These are phyloP conservation scores for Trichosurus vulpecula DNA, from an alignment of 2,797 vertebrate genomes.

Conservation along the genomic window DNA sequence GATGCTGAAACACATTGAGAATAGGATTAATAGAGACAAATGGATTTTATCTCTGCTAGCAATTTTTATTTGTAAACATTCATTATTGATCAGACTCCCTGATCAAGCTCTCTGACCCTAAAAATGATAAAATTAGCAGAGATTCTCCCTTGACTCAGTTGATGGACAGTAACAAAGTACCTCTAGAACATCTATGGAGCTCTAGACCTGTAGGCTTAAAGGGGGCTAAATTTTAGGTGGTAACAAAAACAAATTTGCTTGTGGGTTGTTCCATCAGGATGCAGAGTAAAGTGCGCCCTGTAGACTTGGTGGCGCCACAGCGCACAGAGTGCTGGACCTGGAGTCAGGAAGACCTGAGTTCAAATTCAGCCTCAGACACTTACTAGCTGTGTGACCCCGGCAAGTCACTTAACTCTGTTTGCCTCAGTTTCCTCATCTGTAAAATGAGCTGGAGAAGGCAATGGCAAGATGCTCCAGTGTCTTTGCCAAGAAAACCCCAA, in stretches of 20 bases:
- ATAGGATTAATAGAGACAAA: not conserved
- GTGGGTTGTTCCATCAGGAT: not conserved
- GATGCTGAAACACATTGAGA: not conserved
- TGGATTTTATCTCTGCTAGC: not conserved
- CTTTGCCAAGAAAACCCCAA: too few species aligned
- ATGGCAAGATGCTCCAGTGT: too few species aligned
- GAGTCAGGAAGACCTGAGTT: not conserved
- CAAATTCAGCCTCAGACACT: not conserved
- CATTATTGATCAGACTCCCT: not conserved
- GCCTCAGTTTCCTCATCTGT: not conserved
- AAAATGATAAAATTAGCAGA: not conserved
- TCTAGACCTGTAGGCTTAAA: not conserved
- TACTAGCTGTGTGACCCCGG: not conserved
- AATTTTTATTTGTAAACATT: not conserved
- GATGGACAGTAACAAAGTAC: not conserved
- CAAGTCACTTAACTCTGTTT: constrained; percentile 11
- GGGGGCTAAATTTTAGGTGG: not conserved
- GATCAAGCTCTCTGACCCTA: not conserved
- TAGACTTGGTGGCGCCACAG: not conserved
- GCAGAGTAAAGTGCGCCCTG: not conserved
- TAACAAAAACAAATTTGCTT: not conserved
- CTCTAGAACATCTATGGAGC: not conserved
- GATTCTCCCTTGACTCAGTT: not conserved
- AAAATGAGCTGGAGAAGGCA: not conserved
- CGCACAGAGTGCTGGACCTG: not conserved